Base-by-base conservation (phyloP, 37 sponge, comb jelly and placozoan genomes). In the Ianthella basta region DNA sequence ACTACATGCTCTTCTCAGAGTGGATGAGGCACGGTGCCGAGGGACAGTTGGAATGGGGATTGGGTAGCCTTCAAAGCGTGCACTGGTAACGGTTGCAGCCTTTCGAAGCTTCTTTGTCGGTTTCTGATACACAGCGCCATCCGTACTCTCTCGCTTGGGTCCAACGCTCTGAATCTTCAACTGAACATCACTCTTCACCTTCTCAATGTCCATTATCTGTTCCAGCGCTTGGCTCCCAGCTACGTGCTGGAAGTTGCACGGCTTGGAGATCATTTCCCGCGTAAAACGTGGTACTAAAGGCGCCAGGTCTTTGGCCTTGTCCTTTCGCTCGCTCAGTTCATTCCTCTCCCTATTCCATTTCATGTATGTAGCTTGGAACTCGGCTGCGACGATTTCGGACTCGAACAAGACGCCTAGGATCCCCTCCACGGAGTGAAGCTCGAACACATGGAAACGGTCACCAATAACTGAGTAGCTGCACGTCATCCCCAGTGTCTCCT, bases 191-290 rank as follows among this genome's bases (percentile, higher is more conserved):
- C 80, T 59, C 53, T 92, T 92, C 27, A 89, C 79, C 64, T 88
- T 92, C 37, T 92, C 93, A 19, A 92, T 89, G 36, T 92, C 93
- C 29, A 92, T 6, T 27, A 86, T 86, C 77, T 92, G 87, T 19
- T 89, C 94, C 57, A 93, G 37, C 25, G 94, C 94, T 33, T 89
- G 91, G 4, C 89, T 85, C 30, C 94, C 94, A 35, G 88, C 81
- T 19, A 93, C 87, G 87, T 93, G 94, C 85, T 90, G 90, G 59
- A 93, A 93, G 63, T 93, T 93, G 59, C 94, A 93, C 16, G 94
- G 94, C 57, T 87, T 90, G 19, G 91, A 90, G 21, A 93, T 93
- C 91, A 90, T 87, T 29, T 87, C 90, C 59, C 88, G 85, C 0
- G 72, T 60, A 59, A 93, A 93, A 23, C 70, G 38, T 1, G 70